Conservation (phyloP, 2,888 invertebrate genomes). For the Fabriciana adippe region DNA sequence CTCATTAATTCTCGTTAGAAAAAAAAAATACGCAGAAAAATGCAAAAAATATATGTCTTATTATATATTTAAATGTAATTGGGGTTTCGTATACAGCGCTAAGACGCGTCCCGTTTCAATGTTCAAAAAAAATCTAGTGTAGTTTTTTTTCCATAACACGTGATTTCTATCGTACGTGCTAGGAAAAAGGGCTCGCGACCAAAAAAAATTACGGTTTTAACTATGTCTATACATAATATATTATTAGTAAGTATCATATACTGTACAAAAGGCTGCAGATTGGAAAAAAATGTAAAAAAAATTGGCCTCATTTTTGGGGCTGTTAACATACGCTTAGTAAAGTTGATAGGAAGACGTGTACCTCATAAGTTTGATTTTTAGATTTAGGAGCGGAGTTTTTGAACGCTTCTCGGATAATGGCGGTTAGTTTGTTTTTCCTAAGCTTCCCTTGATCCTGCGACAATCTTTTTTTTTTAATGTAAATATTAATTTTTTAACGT, state of each 20-base stretch:
- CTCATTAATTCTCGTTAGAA: slow-evolving; percentile 41
- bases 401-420: slow-evolving; percentile 47
- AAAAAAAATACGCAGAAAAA: slow-evolving; percentile 48
- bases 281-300: slow-evolving; percentile 75
- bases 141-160: slow-evolving; percentile 50
- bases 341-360: slow-evolving; percentile 71
- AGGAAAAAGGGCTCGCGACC: slow-evolving; percentile 55
- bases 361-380: slow-evolving; percentile 73
- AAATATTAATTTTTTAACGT: slow-evolving; percentile 64
- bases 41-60: slow-evolving; percentile 57
- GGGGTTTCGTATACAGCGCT: slow-evolving; percentile 63
- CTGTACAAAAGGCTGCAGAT: slow-evolving; percentile 78
- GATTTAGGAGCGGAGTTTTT: slow-evolving; percentile 55
- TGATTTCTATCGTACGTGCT: slow-evolving; percentile 38
- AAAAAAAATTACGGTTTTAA: slow-evolving; percentile 73
- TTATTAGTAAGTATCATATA: slow-evolving; percentile 79
- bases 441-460: slow-evolving; percentile 49
- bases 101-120: slow-evolving; percentile 59
- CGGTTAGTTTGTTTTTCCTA: slow-evolving; percentile 47
- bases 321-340: slow-evolving; percentile 80
- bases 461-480: slow-evolving; percentile 58
- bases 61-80: slow-evolving; percentile 62
- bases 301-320: slow-evolving; percentile 71
- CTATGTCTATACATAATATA: slow-evolving; percentile 75
- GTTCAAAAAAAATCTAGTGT: slow-evolving; percentile 45